Base-by-base conservation (phyloP, 2,113 vertebrate species). In the Leiothrix lutea region DNA sequence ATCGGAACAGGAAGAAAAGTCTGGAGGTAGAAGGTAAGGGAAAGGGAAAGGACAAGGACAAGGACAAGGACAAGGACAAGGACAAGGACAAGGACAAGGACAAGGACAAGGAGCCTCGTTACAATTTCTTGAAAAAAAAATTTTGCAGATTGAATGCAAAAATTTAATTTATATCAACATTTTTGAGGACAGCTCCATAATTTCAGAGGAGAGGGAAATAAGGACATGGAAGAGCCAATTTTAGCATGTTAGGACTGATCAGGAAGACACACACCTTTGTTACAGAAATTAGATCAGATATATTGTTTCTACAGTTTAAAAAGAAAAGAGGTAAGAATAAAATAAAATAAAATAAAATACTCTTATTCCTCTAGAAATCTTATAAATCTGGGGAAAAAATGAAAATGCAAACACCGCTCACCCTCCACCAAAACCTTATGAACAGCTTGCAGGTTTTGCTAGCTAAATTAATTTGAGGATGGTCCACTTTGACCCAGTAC, bases 381-480 rank as follows among this genome's bases (percentile, higher is more conserved):
- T 64, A 24, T 2, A 38, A 78, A 47, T 38, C 11, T 31, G 23
- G 29, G 28, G 6, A 22, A 7, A 14, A 90, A 67, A 35, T 11
- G 12, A 64, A 44, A 16, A 71, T 19, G 2, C 36, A 82, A 82
- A 64, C 12, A 64, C 11, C 13, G 48, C 5, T 4, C 5, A 62
- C 2, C 1, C 2, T 35, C 9, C 1, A 8, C 4, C n/a, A 57
- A 80, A 88, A 62, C 5, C 4, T 18, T 44, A 45, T 44, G 12
- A 71, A 51, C 4, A 64, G 7, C 18, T 25, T 69, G 23, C 25
- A 70, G 25, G 14, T 82, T 51, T 91, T 29, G 40, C 6, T 18
- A 60, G 14, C 26, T 51, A 23, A 64, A 78, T 42, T 64, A n/a
- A 28, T 56, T 66, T 66, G 29, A 80, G n/a, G 71, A 62, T 48